Evolutionary conservation across 2,113 vertebrate genomes (phyloP).

Genomic region (Odontophorus gujanensis): DNA sequence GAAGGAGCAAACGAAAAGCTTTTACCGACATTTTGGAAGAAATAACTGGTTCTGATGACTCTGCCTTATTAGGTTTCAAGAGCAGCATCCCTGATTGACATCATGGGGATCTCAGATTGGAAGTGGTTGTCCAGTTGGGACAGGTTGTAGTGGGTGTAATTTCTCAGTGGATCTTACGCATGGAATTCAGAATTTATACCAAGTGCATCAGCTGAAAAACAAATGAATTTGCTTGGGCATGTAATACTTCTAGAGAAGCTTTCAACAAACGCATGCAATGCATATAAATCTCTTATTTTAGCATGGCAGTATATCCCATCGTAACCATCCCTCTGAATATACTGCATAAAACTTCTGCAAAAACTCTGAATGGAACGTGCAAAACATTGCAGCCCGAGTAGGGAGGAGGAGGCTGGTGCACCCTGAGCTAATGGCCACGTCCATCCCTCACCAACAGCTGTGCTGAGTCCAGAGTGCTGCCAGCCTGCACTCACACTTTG

Average conservation of each 20-base stretch:
- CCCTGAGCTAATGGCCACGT: rapidly evolving
- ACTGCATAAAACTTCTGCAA: neutral
- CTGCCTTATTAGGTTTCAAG: neutral
- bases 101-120: neutral
- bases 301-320: neutral
- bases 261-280: neutral
- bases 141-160: neutral
- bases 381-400: neutral
- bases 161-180: neutral
- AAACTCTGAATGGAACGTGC: neutral
- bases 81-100: neutral
- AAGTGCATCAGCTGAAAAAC: neutral
- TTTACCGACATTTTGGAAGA: neutral
- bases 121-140: neutral
- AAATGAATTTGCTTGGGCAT: neutral
- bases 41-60: neutral
- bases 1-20: neutral
- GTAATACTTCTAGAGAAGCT: neutral
- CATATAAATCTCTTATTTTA: neutral
- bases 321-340: neutral
- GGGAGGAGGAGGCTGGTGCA: neutral
- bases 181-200: neutral
- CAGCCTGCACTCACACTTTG: neutral
- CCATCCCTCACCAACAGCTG: rapidly evolving
- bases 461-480: neutral